Evolutionary conservation across 2,888 invertebrate genomes (phyloP), one percentile per base, ranked within the genome.

Genomic region (Aromia moschata): DNA sequence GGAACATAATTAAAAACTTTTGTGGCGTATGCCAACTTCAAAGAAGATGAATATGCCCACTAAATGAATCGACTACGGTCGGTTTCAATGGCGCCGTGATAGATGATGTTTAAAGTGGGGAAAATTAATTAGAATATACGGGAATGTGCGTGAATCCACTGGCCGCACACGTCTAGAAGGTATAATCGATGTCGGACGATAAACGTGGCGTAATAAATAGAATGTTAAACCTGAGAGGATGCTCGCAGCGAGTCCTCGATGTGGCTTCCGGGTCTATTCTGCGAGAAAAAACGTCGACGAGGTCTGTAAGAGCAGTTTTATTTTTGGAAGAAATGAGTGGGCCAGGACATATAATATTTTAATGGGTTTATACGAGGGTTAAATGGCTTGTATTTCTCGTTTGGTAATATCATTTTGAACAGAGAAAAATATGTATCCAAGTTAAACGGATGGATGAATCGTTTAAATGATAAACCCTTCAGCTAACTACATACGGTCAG

Each of bases 121-220:
- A 47, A 20, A 25, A 49, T 49, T 49, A 49, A 49, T 40, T 49
- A 25, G 38, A 38, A 49, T 49, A 38, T 33, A 46, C 33, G 31
- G 46, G 46, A 46, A 46, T 46, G 17, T 38, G 25, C 20, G 38
- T 11, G 15, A 20, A 38, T 38, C 25, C n/a, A 20, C 30, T 15
- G 15, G 20, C 20, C 49, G 17, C n/a, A n/a, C n/a, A n/a, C n/a
- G n/a, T 14, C 14, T 49, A 25, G 14, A 17, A 37, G 36, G 14
- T 18, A 14, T 25, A 49, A 38, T 40, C 38, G 38, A 38, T 49
- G 49, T 49, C 37, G 38, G 15, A 49, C 49, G 38, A 49, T 49
- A 38, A 38, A 49, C 38, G 33, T 5, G 12, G n/a, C 49, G 49
- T 38, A 40, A 49, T 49, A 38, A 49, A 49, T 49, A 20, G 49